Base-by-base conservation (phyloP, 2,113 vertebrate genomes). In the Lethenteron reissneri region DNA sequence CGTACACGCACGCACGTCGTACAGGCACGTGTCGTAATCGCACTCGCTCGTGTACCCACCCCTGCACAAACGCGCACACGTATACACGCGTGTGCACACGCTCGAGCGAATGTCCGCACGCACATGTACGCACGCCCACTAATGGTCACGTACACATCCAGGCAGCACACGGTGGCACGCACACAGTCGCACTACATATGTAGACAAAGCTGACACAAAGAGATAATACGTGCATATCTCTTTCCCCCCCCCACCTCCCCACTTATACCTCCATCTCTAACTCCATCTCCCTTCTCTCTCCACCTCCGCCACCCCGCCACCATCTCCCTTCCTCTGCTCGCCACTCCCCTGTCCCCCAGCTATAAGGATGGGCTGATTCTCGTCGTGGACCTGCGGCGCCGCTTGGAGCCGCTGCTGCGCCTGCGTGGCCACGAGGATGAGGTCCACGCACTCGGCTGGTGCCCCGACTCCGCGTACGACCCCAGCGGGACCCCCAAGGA, bases 321-420 rank as follows among this genome's bases (percentile, higher is more conserved):
- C n/a, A 10, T 14, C 56, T 12, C 70, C 15, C 70, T 21, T 25
- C 2, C 58, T 12, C 12, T 73, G 14, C 2, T 58, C 78, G 79
- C 58, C 11, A 19, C 19, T 17, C 12, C 9, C 2, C 60, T n/a
- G 56, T 12, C 57, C 12, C 9, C 2, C 60, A 99, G 94, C 72
- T 99, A 97, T 79, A 99, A 90, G 79, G 90, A 99, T 72, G 94
- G 92, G 74, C 87, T 97, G 80, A 88, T 97, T 70, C 81, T 85
- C 70, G 72, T 99, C 73, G 85, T 90, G 9, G 92, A 97, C 62
- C 83, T 92, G 79, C 89, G 85, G 76, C 91, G 83, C 76, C 90
- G 89, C 75, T 89, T 85, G 58, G 87, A 91, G 71, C 82, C 95
- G 58, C 74, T 83, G 60, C 87, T 90, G 60, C 81, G 89, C 1